Evolutionary conservation across 1,140 invertebrate species (phyloP).

Genomic region (Platyura marginata): DNA sequence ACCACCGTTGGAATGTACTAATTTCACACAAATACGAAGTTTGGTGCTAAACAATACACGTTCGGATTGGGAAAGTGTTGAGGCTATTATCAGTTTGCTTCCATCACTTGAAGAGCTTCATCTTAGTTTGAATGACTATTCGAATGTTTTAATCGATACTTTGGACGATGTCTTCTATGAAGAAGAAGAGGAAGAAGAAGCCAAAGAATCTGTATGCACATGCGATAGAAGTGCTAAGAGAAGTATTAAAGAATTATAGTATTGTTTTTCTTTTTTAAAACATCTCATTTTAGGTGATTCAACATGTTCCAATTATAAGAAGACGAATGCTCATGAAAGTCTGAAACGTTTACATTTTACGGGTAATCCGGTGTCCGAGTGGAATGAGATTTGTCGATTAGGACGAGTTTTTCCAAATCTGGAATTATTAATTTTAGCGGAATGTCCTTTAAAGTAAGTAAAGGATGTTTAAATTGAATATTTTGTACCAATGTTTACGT

Average conservation of each 20-base stretch:
- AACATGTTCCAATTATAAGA: conserved; percentile 12
- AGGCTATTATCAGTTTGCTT: conserved; percentile 49
- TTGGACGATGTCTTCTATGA: conserved; percentile 21
- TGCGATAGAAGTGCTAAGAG: neutral
- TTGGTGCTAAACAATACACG: conserved; percentile 74
- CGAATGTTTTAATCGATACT: conserved; percentile 33
- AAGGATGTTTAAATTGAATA: no score
- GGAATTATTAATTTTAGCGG: conserved; percentile 65
- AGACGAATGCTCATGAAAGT: conserved; percentile 32
- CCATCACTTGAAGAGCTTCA: conserved; percentile 76
- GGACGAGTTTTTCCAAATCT: conserved; percentile 69
- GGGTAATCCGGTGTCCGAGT: conserved; percentile 62
- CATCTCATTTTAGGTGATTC: neutral
- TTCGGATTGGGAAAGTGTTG: conserved; percentile 66
- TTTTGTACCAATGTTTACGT: no score
- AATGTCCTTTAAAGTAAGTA: conserved; percentile 47
- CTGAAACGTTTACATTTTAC: conserved; percentile 63
- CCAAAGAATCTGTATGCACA: neutral
- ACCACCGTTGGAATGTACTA: conserved; percentile 24
- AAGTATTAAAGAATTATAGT: neutral
- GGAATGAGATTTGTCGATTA: conserved; percentile 66
- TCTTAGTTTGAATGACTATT: conserved; percentile 73
- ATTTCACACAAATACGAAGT: conserved; percentile 33
- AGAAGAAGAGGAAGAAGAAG: conserved; percentile 27
- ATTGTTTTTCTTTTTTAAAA: neutral